Evolutionary conservation across 2,888 invertebrate species (phyloP), one percentile per base, ranked within the genome.

Genomic region (Muschampia plurimacula): DNA sequence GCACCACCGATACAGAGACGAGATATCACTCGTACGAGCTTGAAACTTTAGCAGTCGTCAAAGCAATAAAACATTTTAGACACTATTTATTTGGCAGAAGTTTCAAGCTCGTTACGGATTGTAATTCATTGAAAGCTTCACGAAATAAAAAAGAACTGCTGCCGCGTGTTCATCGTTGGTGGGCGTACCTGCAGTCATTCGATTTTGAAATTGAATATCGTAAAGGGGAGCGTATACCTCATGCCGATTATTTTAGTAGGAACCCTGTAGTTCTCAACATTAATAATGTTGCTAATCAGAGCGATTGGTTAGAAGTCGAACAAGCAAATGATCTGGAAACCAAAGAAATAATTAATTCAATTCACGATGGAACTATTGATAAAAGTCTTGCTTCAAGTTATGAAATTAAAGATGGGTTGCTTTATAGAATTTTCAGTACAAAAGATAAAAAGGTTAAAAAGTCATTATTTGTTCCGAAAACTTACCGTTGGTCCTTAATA

Each of bases 51-150:
- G 77, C 78, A 0, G 77, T 78, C 3, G 76, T 80, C 0, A 75
- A 77, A 2, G 79, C 80, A 0, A 67, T 81, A 0, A 80, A 83
- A 69, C 79, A 82, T 63, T 82, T 82, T 57, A 66, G 80, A 0
- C 80, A 81, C 0, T 82, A 76, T 60, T 67, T 82, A 0, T 77
- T 79, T 10, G 78, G 77, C 0, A 57, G 74, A 10, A 71, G 67
- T 32, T 79, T 80, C 52, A 65, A n/a, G 28, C 69, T 77, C 5
- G 62, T 78, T 13, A 59, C 49, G 12, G 49, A 52, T 13, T 52
- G 49, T 13, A 52, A 52, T n/a, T 12, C n/a, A 6, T 12, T 52
- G 10, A 59, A 59, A 59, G 9, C 59, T 8, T 59, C 59, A 28
- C 28, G 28, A 28, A 28, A 4, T 8, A 41, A 62, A 39, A 6